Evolutionary conservation across 2,797 vertebrate species (phyloP), one percentile per base, ranked within the genome.

Genomic region (Siniperca undulata): DNA sequence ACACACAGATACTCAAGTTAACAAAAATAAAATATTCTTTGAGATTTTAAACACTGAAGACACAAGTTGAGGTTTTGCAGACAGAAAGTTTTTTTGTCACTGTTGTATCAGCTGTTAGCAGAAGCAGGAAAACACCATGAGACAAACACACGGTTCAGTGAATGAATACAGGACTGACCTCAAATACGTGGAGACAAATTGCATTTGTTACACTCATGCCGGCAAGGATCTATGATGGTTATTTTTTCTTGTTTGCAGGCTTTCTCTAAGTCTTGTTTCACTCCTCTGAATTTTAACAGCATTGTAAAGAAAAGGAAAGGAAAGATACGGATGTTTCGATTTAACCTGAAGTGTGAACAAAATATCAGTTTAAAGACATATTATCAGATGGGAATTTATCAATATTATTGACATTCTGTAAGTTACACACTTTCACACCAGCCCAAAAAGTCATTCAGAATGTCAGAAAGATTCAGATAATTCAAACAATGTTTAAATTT

Each of bases 41-140:
- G 75, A 88, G 67, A 70, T 85, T 88, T 84, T 46, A 62, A 81
- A 90, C 88, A 94, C 86, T 86, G 78, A 90, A 83, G 82, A 93
- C 91, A 92, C 86, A 56, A 55, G 78, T 85, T 78, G 86, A 91
- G 81, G 86, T 86, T 91, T 88, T 74, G 72, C 82, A 84, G 82
- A 88, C 82, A 48, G 48, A 60, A 70, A 27, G 67, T 56, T 68
- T 17, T 36, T 79, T 77, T 78, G 56, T 83, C 53, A 48, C 61
- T 8, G 38, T 74, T 62, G 64, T 27, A 61, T 84, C 62, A 84
- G 67, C 77, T 82, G 78, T 70, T 70, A 79, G 68, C 85, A 86
- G 73, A 88, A 89, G 87, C 90, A 85, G 84, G 76, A 81, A 84
- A 86, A 77, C 79, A 86, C 74, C 61, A 34, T 52, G 65, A 83